Evolutionary conservation across 2,888 invertebrate species (phyloP), one percentile per base, ranked within the genome.

Genomic region (Corbicula japonica): DNA sequence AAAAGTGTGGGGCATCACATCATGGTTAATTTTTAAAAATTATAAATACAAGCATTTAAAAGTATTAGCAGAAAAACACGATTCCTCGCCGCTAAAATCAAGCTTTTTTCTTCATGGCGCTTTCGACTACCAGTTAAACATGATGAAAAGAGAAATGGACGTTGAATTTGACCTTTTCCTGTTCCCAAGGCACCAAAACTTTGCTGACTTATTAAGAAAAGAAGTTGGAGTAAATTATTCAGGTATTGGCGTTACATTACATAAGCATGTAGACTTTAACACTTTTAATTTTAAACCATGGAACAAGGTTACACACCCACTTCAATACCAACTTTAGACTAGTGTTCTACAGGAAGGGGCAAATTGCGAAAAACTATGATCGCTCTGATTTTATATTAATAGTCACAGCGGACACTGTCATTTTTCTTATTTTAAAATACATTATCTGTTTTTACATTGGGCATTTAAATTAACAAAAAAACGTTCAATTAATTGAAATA

Each of bases 11-110:
- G 15, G 28, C 3, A 54, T 60, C 26, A 30, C 71, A 3, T 35
- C 61, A 5, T 23, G 35, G n/a, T 6, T 56, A 0, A 26, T 80
- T 2, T 30, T 80, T 21, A 38, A 69, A 12, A 32, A 28, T 10
- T 69, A 61, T 8, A 38, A 30, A 10, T 78, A 68, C 28, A 72
- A 35, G 18, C 62, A 60, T 30, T 46, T 78, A 0, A 82, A 82
- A 56, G 60, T 78, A 1, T 28, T 82, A 32, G 46, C 69, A 1
- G 69, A 75, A 23, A 82, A 82, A 26, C 75, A 82, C 52, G 73
- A 72, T 21, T 63, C 72, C 5, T 58, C 70, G 6, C 12, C 74
- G 38, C 66, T n/a, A n/a, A n/a, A 81, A 8, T 38, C 73, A 3
- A 78, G 82, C 48, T 18, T 34, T 1, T 35, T 18, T 2, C 69